Percentiles rank a stretch among this genome's conserved stretches.
These are phyloP conservation scores for Porites evermanni DNA, from an alignment of 92 coral and sea anemone genomes.

Conservation along the genomic window DNA sequence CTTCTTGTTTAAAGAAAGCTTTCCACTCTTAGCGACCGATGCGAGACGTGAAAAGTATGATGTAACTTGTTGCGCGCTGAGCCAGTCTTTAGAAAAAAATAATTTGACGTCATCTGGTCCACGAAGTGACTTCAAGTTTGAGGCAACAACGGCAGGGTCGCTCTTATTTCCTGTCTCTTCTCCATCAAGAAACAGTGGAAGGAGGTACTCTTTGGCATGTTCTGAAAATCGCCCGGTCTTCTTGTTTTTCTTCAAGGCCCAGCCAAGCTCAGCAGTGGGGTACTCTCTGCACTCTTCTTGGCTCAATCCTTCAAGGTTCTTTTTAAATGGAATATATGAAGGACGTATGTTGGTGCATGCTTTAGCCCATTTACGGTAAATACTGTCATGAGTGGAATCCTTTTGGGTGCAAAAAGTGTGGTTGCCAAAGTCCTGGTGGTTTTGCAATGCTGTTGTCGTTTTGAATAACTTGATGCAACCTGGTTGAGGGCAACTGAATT, in stretches of 20 bases:
- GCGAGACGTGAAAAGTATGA: conserved; percentile 44
- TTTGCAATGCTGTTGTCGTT: conserved; percentile 25
- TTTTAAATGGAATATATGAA: too few relatives aligned
- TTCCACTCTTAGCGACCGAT: conserved; percentile 23
- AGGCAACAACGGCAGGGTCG: conserved; percentile 21
- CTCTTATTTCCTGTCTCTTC: conserved; percentile 30
- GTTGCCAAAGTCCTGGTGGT: too few relatives aligned
- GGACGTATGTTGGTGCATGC: too few relatives aligned
- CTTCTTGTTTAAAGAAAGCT: not conserved
- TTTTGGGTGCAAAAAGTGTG: too few relatives aligned
- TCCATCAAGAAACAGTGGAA: conserved; percentile 32
- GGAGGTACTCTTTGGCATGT: conserved; percentile 18
- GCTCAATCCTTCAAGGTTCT: not conserved
- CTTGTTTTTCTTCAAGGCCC: not conserved
- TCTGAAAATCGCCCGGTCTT: not conserved
- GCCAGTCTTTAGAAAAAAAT: conserved; percentile 40
- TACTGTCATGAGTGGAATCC: not conserved
- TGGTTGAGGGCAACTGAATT: conserved; percentile 37
- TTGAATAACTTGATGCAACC: conserved; percentile 28
- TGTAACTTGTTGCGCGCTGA: conserved; percentile 28
- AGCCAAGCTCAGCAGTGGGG: not conserved
- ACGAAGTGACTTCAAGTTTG: conserved; percentile 19
- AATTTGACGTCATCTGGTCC: conserved; percentile 22
- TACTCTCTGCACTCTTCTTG: not conserved
- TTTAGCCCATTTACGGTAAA: too few relatives aligned